Conservation (phyloP, 2,797 vertebrate species). For the Tragelaphus oryx region DNA sequence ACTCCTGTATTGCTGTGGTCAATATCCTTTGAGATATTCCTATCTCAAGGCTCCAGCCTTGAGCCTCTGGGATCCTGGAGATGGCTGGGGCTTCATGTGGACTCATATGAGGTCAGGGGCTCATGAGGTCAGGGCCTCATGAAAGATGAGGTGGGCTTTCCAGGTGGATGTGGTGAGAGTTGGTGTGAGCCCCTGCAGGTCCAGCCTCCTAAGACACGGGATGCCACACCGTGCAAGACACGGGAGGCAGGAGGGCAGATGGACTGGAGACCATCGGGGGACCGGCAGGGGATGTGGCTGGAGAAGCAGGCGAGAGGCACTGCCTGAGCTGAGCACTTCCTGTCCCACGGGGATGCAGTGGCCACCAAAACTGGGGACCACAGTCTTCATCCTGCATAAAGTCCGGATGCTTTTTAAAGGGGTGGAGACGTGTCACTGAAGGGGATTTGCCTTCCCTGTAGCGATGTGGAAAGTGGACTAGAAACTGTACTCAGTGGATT, state of each 20-base stretch:
- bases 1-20: not conserved
- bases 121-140: too few relatives aligned
- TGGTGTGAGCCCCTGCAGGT: not conserved
- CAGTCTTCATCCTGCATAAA: not conserved
- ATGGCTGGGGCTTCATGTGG: not conserved
- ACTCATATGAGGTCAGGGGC: too few relatives aligned
- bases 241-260: not conserved
- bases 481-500: not conserved
- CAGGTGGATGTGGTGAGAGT: not conserved
- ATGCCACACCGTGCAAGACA: rapidly evolving
- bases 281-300: rapidly evolving
- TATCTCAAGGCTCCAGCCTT: not conserved
- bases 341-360: rapidly evolving
- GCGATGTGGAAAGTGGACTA: not conserved
- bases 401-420: rapidly evolving
- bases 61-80: too few relatives aligned
- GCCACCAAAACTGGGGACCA: rapidly evolving
- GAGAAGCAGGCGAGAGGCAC: not conserved
- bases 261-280: rapidly evolving
- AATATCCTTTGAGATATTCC: not conserved
- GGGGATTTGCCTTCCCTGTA: not conserved
- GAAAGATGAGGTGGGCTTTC: not conserved
- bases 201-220: not conserved
- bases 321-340: rapidly evolving
- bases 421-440: rapidly evolving